phyloP scores from a whole-genome alignment of 2,113 vertebrate genomes.

The Spea bombifrons region DNA sequence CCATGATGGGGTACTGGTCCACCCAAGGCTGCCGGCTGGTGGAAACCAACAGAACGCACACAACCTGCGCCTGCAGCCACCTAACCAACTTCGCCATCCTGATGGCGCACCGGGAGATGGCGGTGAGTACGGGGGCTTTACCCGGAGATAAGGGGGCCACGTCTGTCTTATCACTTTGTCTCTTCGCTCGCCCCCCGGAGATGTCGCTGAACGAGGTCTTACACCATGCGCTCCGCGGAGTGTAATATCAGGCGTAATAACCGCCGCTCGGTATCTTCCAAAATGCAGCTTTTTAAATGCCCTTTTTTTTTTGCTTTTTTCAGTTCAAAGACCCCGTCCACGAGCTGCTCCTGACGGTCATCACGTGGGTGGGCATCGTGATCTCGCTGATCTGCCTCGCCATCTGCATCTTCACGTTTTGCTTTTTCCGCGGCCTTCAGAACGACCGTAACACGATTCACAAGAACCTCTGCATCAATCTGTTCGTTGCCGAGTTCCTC shows the following conservation, averaged over 20 bases:
- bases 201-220: too few species aligned
- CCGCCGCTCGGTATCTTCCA: too few species aligned
- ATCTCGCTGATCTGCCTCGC: constrained; percentile 93
- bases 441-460: constrained; percentile 98
- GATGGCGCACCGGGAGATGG: constrained; percentile 90
- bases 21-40: constrained; percentile 97
- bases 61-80: constrained; percentile 93
- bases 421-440: constrained; percentile 97
- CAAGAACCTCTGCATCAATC: constrained; percentile 98
- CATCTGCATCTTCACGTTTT: constrained; percentile 98
- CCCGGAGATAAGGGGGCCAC: too few species aligned
- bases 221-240: too few species aligned
- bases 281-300: not conserved
- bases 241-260: too few species aligned
- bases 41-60: constrained; percentile 93
- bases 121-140: constrained; percentile 65
- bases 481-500: constrained; percentile 97
- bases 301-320: constrained; percentile 32
- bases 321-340: constrained; percentile 81
- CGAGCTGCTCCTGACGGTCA: constrained; percentile 86
- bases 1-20: constrained; percentile 99
- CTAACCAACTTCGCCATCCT: constrained; percentile 98
- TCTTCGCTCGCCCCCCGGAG: too few species aligned
- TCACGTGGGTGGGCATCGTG: constrained; percentile 93
- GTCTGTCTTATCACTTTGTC: too few species aligned